A percentile compares a stretch with the other conserved stretches of the same genome.
Conservation (phyloP, 1,140 invertebrate species). For the Metaphire vulgaris region DNA sequence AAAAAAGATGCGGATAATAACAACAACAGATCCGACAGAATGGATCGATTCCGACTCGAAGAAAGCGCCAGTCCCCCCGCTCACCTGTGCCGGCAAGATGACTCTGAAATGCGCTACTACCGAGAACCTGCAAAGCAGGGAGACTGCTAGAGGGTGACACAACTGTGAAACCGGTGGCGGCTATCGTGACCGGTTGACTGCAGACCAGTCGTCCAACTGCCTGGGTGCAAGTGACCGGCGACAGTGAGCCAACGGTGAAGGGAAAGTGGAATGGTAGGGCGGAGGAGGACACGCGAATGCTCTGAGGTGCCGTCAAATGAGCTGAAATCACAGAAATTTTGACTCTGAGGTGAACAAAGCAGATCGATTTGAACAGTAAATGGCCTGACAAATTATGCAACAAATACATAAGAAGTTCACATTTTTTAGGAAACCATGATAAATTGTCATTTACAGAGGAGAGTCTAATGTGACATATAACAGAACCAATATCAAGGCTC, state of each 20-base stretch:
- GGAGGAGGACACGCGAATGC: background rate
- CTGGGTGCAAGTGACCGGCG: background rate
- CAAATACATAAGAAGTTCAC: no score
- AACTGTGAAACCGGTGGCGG: background rate
- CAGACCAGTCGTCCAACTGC: background rate
- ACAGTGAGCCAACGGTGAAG: background rate
- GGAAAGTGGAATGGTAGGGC: background rate
- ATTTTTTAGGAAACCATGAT: no score
- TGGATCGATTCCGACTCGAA: no score
- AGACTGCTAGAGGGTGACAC: background rate
- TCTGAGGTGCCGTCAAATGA: background rate
- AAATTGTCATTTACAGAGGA: no score
- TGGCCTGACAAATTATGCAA: background rate
- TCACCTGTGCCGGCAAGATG: background rate
- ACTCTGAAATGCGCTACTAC: slow-evolving; percentile 1
- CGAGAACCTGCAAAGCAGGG: background rate
- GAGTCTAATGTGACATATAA: background rate
- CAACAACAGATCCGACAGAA: no score
- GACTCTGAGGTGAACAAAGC: background rate
- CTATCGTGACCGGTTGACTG: background rate
- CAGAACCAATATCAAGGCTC: background rate
- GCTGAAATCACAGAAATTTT: background rate
- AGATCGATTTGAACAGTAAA: background rate
- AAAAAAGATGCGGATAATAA: no score
- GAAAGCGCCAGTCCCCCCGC: no score